Percentiles rank a stretch among this genome's conserved stretches.
phyloP scores from a whole-genome alignment of 2,113 vertebrate species.

The Istiophorus platypterus region DNA sequence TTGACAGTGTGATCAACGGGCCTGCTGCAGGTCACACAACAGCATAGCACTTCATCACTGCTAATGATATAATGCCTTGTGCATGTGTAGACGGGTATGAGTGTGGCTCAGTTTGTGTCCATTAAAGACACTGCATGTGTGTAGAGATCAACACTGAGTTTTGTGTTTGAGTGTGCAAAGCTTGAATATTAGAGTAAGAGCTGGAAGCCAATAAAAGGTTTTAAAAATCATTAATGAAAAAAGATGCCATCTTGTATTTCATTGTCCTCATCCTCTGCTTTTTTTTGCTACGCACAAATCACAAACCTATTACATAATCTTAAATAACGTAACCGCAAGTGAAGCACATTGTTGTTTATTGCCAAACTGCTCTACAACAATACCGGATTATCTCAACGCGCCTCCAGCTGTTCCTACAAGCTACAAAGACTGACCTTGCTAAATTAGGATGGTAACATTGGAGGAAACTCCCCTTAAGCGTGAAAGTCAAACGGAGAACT shows the following conservation, averaged over 20 bases:
- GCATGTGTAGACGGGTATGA: constrained; percentile 10
- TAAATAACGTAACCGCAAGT: constrained; percentile 24
- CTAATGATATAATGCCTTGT: constrained; percentile 68
- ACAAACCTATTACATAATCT: constrained; percentile 31
- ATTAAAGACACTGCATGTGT: neutral
- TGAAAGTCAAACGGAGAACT: constrained; percentile 37
- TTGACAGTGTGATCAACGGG: constrained; percentile 69
- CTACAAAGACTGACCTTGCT: constrained; percentile 43
- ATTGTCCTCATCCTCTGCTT: constrained; percentile 4
- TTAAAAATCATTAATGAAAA: neutral
- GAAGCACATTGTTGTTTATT: constrained; percentile 39
- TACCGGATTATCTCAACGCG: constrained; percentile 42
- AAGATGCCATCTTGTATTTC: neutral
- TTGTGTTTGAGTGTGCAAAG: constrained; percentile 12
- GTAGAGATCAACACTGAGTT: neutral
- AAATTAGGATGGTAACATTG: constrained; percentile 38
- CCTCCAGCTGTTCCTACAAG: constrained; percentile 43
- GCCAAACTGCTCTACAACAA: constrained; percentile 27
- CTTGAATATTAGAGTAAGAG: neutral
- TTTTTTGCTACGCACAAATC: neutral
- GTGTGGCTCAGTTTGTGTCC: constrained; percentile 21
- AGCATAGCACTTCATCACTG: constrained; percentile 68
- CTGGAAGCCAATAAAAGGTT: neutral
- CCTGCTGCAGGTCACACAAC: constrained; percentile 68
- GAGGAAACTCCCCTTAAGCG: constrained; percentile 31